Conservation (phyloP, 2,888 invertebrate genomes). For the Cecidostiba fungosa region DNA sequence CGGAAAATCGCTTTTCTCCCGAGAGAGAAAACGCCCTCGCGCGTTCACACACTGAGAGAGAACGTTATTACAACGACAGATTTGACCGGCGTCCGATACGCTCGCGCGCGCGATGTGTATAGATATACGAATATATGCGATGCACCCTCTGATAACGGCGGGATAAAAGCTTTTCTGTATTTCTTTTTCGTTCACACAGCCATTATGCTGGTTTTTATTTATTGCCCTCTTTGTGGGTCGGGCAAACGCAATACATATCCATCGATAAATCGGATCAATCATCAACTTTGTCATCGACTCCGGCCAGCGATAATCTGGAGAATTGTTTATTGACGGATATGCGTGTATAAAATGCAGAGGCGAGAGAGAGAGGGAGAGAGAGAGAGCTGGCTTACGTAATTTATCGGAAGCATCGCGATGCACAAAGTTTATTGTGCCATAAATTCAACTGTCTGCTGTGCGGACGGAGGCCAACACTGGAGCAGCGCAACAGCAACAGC, state of each 20-base stretch:
- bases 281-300: slow-evolving; percentile 12
- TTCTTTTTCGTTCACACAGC: slow-evolving; percentile 10
- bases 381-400: slow-evolving; percentile 24
- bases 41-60: slow-evolving; percentile 7
- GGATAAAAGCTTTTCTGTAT: slow-evolving; percentile 37
- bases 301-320: not conserved
- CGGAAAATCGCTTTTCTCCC: slow-evolving; percentile 12
- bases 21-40: slow-evolving; percentile 14
- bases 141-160: slow-evolving; percentile 2
- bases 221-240: not conserved
- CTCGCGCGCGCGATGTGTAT: not conserved
- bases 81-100: slow-evolving; percentile 25
- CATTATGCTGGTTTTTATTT: not conserved
- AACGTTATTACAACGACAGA: slow-evolving; percentile 51
- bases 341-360: not conserved
- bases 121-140: not conserved
- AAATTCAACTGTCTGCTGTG: slow-evolving; percentile 41
- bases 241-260: not conserved
- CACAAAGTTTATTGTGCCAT: slow-evolving; percentile 44
- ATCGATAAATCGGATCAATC: slow-evolving; percentile 18
- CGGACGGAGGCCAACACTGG: not conserved
- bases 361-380: too few species aligned
- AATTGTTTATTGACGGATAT: slow-evolving; percentile 44
- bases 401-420: slow-evolving; percentile 34
- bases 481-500: slow-evolving; percentile 36